phyloP scores from a whole-genome alignment of 2,113 vertebrate species.

The Sceloporus undulatus region DNA sequence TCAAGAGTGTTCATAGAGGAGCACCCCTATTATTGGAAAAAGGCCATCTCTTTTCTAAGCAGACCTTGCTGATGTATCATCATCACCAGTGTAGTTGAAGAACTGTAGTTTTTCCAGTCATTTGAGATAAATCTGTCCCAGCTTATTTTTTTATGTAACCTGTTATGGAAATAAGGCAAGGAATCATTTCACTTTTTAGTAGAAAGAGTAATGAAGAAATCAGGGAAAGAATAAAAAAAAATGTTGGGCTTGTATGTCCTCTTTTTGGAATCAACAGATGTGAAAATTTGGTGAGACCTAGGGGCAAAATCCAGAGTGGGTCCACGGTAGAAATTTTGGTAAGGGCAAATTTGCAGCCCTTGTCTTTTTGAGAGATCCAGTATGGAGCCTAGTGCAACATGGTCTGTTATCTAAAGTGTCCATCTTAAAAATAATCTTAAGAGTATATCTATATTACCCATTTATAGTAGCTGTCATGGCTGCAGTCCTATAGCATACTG shows the following conservation, averaged over 20 bases:
- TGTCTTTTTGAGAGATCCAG: background rate
- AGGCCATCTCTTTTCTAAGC: background rate
- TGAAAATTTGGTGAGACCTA: background rate
- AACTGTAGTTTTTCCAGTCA: background rate
- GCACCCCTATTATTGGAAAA: background rate
- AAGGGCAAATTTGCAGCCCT: too few species aligned
- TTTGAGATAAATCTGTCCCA: background rate
- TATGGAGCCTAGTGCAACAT: background rate
- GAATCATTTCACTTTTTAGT: background rate
- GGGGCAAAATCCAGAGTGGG: background rate
- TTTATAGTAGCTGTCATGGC: background rate
- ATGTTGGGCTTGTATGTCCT: background rate
- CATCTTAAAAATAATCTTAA: background rate
- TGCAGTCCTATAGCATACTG: too few species aligned
- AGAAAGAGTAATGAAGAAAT: background rate
- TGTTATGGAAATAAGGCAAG: background rate
- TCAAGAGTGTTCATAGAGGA: accelerated
- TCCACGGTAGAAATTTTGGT: background rate
- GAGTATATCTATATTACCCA: background rate
- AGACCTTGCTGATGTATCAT: accelerated
- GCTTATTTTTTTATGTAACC: background rate
- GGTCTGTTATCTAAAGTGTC: background rate
- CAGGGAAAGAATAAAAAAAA: background rate
- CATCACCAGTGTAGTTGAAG: accelerated
- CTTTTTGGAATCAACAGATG: background rate